phyloP scores from a whole-genome alignment of 2,888 invertebrate species.

The Rhabditoides inermis region DNA sequence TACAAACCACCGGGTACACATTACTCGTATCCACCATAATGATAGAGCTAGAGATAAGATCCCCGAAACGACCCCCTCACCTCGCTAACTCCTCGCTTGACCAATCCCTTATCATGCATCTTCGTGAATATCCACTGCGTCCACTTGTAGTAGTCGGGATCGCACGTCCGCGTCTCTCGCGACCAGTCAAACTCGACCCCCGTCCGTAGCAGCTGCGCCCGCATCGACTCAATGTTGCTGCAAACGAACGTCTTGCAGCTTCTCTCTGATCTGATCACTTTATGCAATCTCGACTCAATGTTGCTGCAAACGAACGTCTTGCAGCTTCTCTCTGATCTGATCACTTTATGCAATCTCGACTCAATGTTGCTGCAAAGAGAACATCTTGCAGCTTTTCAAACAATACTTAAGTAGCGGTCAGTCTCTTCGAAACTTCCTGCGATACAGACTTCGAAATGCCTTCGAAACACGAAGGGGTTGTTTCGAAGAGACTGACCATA shows the following conservation, averaged over 20 bases:
- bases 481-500: too few species aligned
- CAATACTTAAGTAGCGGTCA: too few species aligned
- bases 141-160: conserved; percentile 80
- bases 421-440: too few species aligned
- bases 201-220: conserved; percentile 66
- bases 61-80: conserved; percentile 9
- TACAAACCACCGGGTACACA: not conserved
- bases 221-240: conserved; percentile 74
- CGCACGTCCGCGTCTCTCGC: conserved; percentile 60
- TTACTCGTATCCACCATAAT: not conserved
- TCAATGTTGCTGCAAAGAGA: too few species aligned
- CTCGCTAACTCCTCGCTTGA: conserved; percentile 65
- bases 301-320: too few species aligned
- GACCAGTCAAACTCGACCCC: conserved; percentile 88
- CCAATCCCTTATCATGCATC: conserved; percentile 73
- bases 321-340: too few species aligned
- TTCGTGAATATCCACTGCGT: conserved; percentile 87
- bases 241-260: conserved; percentile 6
- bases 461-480: too few species aligned
- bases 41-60: not conserved
- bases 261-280: too few species aligned
- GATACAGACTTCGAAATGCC: too few species aligned
- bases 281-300: too few species aligned
- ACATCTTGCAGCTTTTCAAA: too few species aligned
- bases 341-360: too few species aligned